Percentiles rank a stretch among this genome's conserved stretches.
phyloP scores from a whole-genome alignment of 1,140 invertebrate species.

The Sarcophaga bullata region DNA sequence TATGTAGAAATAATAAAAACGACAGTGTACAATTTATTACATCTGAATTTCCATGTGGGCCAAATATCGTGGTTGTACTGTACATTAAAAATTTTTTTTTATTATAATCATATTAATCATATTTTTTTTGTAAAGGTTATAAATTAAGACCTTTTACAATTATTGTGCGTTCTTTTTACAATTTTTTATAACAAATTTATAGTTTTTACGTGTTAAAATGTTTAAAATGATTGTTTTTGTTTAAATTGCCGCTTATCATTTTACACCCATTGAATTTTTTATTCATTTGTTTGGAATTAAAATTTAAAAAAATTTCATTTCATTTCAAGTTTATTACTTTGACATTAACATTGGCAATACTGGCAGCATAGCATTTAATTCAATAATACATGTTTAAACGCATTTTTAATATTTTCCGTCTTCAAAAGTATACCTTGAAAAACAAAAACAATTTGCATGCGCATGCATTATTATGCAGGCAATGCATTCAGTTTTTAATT shows the following conservation, averaged over 20 bases:
- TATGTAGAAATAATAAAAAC: too few relatives aligned
- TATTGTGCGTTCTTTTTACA: too few relatives aligned
- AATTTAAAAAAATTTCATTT: not conserved
- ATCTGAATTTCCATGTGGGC: too few relatives aligned
- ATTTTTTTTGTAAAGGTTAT: too few relatives aligned
- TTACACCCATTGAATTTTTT: too few relatives aligned
- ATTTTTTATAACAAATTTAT: not conserved
- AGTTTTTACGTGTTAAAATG: conserved; percentile 4
- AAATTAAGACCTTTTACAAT: too few relatives aligned
- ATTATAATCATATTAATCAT: not conserved
- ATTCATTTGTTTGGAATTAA: not conserved
- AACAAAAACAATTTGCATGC: not conserved
- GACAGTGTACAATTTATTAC: too few relatives aligned
- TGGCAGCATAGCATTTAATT: not conserved
- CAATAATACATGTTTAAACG: too few relatives aligned
- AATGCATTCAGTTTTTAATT: not conserved
- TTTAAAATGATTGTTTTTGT: not conserved
- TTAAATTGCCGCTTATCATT: not conserved
- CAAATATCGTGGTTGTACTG: too few relatives aligned
- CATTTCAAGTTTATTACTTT: conserved; percentile 18
- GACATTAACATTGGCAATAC: conserved; percentile 28
- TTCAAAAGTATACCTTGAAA: too few relatives aligned
- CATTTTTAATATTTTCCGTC: too few relatives aligned
- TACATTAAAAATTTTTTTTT: too few relatives aligned
- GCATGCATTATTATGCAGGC: not conserved